These are phyloP conservation scores for Myrmecobius fasciatus DNA, from an alignment of 2,113 vertebrate species.

Conservation along the genomic window DNA sequence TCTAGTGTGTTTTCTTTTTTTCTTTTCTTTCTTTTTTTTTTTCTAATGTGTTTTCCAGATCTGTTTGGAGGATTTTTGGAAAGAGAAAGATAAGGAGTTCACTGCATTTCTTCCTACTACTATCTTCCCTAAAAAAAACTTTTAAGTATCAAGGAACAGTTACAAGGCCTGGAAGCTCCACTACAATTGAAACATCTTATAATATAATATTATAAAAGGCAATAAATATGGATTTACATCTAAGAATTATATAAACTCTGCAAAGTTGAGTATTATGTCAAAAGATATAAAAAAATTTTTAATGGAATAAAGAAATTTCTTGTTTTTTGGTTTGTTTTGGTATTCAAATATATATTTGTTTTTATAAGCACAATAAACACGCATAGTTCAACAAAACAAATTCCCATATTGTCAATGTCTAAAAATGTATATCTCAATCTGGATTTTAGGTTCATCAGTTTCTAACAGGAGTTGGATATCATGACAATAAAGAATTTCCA, in stretches of 20 bases:
- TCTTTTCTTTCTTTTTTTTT: too few species aligned
- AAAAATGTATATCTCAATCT: neutral
- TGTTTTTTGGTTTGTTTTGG: neutral
- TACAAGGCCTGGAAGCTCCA: neutral
- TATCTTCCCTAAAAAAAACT: neutral
- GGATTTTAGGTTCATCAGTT: neutral
- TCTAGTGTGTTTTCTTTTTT: neutral
- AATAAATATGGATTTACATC: neutral
- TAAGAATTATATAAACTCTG: neutral
- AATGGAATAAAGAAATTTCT: neutral
- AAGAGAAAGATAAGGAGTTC: neutral
- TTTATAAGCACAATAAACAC: neutral
- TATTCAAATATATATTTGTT: neutral
- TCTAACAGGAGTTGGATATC: neutral
- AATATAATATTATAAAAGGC: neutral
- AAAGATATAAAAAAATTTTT: neutral
- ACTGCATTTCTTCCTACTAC: neutral
- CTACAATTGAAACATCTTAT: neutral
- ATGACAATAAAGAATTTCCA: neutral
- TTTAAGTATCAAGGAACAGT: neutral
- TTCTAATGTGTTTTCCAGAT: neutral
- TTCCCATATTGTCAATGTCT: neutral
- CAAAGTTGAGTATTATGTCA: neutral
- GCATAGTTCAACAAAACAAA: neutral
- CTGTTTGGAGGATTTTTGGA: neutral